Evolutionary conservation across 2,888 invertebrate genomes (phyloP), one percentile per base, ranked within the genome.

Genomic region (Danaus chrysippus): DNA sequence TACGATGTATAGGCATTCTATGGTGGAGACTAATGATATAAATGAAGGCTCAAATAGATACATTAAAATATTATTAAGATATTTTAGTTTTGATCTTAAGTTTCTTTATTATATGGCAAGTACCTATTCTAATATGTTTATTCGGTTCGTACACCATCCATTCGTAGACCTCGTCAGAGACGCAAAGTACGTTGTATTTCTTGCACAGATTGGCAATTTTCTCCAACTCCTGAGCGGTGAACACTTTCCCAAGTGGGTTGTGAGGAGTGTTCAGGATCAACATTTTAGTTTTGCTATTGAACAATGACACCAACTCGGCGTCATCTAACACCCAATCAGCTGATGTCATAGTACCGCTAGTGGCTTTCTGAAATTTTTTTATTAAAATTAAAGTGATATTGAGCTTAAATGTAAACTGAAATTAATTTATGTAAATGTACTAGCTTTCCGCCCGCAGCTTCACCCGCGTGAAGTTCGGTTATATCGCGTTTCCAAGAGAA

Each of bases 81-180:
- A 23, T 23, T 23, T 23, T 23, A 49, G 1, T 49, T 15, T 3
- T 49, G 15, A 49, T 23, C 2, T 23, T 23, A 8, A 13, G 13
- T 17, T 49, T 49, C 12, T 11, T 44, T 44, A n/a, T 1, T 3
- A 13, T 46, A 13, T 13, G 15, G 9, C 9, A 70, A 83, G 87
- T 81, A 96, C 98, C 98, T 64, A 99, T 99, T 80, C 98, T 93
- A 64, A 98, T 93, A 83, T 99, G 97, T 74, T 96, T 91, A 41
- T 93, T 92, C 0, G 95, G 95, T 76, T 95, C 93, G 76, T 95
- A 98, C 11, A 97, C 96, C 81, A 99, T 93, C 98, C 98, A 99
- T 83, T 99, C 99, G 73, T 99, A 99, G 0, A 99, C 99, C 84
- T 99, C 99, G 84, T 99, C 99, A 0, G 98, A 95, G 17, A 99